These are phyloP conservation scores for Siphamia tubifer DNA, from an alignment of 2,113 vertebrate species.

Conservation along the genomic window DNA sequence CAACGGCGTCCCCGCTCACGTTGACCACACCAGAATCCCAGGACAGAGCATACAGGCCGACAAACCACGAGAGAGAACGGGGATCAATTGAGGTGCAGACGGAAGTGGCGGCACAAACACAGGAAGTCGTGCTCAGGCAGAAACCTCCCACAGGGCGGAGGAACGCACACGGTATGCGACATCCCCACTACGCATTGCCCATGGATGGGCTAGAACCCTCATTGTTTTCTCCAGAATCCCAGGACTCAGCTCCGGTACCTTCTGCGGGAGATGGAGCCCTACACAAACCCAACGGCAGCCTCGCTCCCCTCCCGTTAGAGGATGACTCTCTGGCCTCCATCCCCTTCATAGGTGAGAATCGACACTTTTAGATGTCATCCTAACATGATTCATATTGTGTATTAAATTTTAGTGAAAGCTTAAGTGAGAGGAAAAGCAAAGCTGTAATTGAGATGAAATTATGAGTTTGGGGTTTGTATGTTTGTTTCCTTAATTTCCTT, in stretches of 20 bases:
- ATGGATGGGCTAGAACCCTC: conserved; percentile 81
- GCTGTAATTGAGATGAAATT: conserved; percentile 33
- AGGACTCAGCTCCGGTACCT: conserved; percentile 41
- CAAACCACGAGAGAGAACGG: conserved; percentile 80
- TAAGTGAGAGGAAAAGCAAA: conserved; percentile 11
- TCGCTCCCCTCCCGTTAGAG: conserved; percentile 83
- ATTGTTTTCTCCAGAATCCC: conserved; percentile 71
- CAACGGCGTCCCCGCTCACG: conserved; percentile 38
- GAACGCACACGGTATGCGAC: conserved; percentile 77
- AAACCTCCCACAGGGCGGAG: conserved; percentile 92
- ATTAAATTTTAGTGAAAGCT: conserved; percentile 20
- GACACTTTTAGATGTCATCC: background rate
- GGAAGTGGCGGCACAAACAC: conserved; percentile 58
- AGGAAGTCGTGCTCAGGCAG: conserved; percentile 91
- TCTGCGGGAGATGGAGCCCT: conserved; percentile 44
- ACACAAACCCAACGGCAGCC: conserved; percentile 71
- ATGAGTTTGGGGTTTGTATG: conserved; percentile 11
- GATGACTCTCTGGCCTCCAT: conserved; percentile 96
- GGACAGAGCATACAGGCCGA: conserved; percentile 68
- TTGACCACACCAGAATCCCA: conserved; percentile 55
- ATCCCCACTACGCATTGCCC: conserved; percentile 86
- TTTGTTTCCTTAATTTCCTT: conserved; percentile 52
- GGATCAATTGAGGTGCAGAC: conserved; percentile 66
- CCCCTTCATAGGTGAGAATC: conserved; percentile 92
- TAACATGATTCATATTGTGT: background rate